These are phyloP conservation scores for Lasiurus borealis DNA, from an alignment of 2,113 vertebrate genomes.

Conservation along the genomic window DNA sequence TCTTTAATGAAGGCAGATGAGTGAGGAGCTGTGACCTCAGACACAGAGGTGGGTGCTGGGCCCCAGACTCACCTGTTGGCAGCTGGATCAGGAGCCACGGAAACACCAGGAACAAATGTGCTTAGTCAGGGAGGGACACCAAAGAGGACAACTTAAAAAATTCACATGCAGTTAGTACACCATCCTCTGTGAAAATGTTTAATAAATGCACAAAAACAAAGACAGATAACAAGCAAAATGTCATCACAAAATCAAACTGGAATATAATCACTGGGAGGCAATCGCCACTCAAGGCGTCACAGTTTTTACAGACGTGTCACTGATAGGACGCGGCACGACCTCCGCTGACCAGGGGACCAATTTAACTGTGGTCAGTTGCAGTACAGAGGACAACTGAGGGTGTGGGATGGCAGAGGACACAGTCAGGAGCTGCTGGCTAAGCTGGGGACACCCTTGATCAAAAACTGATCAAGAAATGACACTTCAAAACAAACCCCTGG, in stretches of 20 bases:
- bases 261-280: constrained; percentile 65
- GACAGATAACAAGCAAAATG: constrained; percentile 70
- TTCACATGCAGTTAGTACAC: constrained; percentile 77
- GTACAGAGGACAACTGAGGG: rapidly evolving
- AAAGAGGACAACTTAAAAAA: constrained; percentile 64
- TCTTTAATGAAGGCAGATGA: neutral
- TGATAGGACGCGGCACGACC: constrained; percentile 52
- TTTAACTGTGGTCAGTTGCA: rapidly evolving
- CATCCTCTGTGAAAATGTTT: constrained; percentile 77
- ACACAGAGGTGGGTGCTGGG: rapidly evolving
- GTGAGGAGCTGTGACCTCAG: rapidly evolving
- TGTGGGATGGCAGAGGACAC: neutral
- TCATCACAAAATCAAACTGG: constrained; percentile 72
- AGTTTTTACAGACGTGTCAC: constrained; percentile 59
- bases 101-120: rapidly evolving
- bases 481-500: neutral
- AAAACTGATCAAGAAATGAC: rapidly evolving
- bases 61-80: neutral
- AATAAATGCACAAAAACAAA: constrained; percentile 79
- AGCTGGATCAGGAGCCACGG: neutral
- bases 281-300: neutral
- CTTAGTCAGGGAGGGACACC: neutral
- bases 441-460: too few relatives aligned
- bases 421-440: neutral
- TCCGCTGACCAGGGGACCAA: neutral